Evolutionary conservation across 2,888 invertebrate species (phyloP).

Genomic region (Ernsta delagoae): DNA sequence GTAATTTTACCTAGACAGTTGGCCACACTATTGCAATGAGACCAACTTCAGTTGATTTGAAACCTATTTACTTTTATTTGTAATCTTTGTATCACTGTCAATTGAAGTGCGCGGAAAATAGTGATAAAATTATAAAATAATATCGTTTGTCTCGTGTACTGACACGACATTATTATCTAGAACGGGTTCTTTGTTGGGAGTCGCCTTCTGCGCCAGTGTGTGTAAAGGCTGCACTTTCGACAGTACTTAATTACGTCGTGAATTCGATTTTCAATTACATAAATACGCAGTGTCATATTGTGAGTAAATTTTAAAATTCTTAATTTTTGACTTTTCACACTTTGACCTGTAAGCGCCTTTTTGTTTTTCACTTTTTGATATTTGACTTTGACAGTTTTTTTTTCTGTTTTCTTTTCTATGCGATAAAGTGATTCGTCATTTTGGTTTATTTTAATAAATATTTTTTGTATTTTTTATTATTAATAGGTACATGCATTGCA

Average conservation of each 20-base stretch:
- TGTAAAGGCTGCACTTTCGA: constrained; percentile 80
- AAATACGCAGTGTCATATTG: too few relatives aligned
- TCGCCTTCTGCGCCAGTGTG: constrained; percentile 84
- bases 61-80: too few relatives aligned
- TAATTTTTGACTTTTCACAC: too few relatives aligned
- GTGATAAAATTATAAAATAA: constrained; percentile 47
- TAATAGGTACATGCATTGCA: too few relatives aligned
- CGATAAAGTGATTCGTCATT: too few relatives aligned
- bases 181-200: constrained; percentile 64
- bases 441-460: too few relatives aligned
- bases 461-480: too few relatives aligned
- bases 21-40: constrained; percentile 50
- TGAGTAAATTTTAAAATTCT: too few relatives aligned
- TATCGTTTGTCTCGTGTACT: constrained; percentile 51
- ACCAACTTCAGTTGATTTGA: constrained; percentile 44
- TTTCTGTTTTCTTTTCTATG: too few relatives aligned
- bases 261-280: background rate
- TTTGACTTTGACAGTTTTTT: too few relatives aligned
- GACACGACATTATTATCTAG: constrained; percentile 55
- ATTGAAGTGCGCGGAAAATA: constrained; percentile 56
- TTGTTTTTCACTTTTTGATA: too few relatives aligned
- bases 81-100: constrained; percentile 56
- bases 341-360: too few relatives aligned
- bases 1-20: constrained; percentile 12
- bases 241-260: constrained; percentile 51